Evolutionary conservation across 2,888 invertebrate genomes (phyloP), one percentile per base, ranked within the genome.

Genomic region (Heteromyza rotundicornis): DNA sequence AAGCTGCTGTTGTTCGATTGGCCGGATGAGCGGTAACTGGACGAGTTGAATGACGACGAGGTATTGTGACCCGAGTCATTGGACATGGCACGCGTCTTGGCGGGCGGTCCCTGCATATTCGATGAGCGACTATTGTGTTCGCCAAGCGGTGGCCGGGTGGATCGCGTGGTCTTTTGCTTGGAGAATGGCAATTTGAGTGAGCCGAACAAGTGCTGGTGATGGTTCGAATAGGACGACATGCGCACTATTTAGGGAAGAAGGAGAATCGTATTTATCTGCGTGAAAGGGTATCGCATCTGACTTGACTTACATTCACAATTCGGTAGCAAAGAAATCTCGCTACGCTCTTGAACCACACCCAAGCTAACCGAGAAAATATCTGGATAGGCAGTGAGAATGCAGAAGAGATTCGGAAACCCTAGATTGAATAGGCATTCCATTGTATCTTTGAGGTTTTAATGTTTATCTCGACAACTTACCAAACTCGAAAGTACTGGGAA

Each of bases 371-470:
- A 65, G 57, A 84, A 84, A 14, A 83, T 74, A 68, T 84, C 84
- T 1, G 78, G 73, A 60, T 79, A 80, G 0, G 82, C 79, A 51
- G 73, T 70, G 57, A 84, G 65, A 12, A 84, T 61, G 2, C 80
- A 69, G 53, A 75, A 78, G 2, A 84, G 62, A 69, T 82, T 84
- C 2, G 84, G 82, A 66, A 75, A 84, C 1, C 81, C 76, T 71
- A 35, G 12, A 40, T 2, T n/a, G n/a, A n/a, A n/a, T n/a, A n/a
- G n/a, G n/a, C n/a, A n/a, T n/a, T n/a, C n/a, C n/a, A n/a, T 40
- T n/a, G n/a, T n/a, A 40, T 40, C 7, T 40, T 3, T 12, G 40
- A 14, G 40, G n/a, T n/a, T 3, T 16, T 8, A 47, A 16, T 2
- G 16, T 20, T n/a, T 8, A 22, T 20, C n/a, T n/a, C n/a, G n/a